Evolutionary conservation across 2,888 invertebrate genomes (phyloP).

Genomic region (Andrena bucephala): DNA sequence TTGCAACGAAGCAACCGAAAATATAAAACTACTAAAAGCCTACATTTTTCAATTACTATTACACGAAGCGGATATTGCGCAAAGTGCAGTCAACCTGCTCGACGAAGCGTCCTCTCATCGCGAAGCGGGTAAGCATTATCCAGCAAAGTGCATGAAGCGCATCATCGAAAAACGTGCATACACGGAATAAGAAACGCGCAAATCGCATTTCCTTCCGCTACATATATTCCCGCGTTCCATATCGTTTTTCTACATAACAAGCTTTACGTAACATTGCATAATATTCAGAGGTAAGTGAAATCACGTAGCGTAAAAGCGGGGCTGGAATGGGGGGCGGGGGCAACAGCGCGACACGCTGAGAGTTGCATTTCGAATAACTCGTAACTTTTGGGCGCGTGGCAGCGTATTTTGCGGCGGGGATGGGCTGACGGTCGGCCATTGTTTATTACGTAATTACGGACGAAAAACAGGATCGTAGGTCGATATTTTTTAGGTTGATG

Average conservation of each 20-base stretch:
- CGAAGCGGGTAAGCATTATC: not conserved
- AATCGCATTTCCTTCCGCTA: not conserved
- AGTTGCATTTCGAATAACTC: conserved; percentile 16
- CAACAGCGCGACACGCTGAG: not conserved
- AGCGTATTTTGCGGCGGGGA: conserved; percentile 5
- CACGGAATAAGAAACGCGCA: not conserved
- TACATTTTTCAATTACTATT: no score
- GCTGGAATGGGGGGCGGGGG: no score
- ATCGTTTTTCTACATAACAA: conserved; percentile 21
- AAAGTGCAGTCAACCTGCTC: no score
- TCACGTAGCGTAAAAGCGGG: not conserved
- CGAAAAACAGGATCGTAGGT: conserved; percentile 3
- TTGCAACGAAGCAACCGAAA: no score
- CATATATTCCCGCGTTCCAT: no score
- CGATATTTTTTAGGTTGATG: conserved; percentile 23
- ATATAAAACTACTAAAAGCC: no score
- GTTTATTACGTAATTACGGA: conserved; percentile 29
- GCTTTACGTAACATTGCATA: not conserved
- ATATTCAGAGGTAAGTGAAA: conserved; percentile 3
- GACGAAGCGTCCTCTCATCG: not conserved
- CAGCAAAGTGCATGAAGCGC: not conserved
- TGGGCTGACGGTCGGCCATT: not conserved
- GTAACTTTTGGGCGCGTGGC: not conserved
- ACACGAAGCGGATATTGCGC: no score
- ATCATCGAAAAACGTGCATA: not conserved